Evolutionary conservation across 2,113 vertebrate genomes (phyloP).

Genomic region (Podiceps cristatus): DNA sequence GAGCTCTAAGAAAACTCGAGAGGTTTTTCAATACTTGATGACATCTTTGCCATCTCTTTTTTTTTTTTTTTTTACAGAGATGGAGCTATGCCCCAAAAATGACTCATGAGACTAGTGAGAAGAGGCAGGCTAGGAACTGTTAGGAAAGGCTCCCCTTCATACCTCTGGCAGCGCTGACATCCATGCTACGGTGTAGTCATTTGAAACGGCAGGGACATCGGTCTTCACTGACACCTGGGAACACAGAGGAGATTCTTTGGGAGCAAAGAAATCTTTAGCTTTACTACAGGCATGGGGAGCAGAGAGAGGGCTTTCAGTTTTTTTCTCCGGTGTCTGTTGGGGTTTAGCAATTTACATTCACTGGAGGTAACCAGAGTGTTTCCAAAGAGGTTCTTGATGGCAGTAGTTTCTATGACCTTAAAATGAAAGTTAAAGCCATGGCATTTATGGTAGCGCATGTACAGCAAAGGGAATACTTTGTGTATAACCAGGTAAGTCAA

Average conservation of each 20-base stretch:
- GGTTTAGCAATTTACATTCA: neutral
- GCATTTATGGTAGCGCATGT: neutral
- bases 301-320: neutral
- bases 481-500: neutral
- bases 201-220: constrained; percentile 44
- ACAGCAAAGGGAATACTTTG: neutral
- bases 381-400: neutral
- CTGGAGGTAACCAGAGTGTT: neutral
- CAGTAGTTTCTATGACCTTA: neutral
- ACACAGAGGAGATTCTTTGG: neutral
- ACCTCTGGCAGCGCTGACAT: constrained; percentile 56
- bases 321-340: neutral
- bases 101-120: neutral
- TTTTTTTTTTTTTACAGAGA: neutral
- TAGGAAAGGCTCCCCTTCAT: neutral
- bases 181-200: constrained; percentile 41
- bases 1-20: constrained; percentile 12
- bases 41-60: neutral
- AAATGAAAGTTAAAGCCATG: neutral
- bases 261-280: neutral
- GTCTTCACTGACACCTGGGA: constrained; percentile 58
- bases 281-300: neutral
- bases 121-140: neutral
- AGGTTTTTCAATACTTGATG: neutral
- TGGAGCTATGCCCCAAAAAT: neutral